Conservation (phyloP, 2,888 invertebrate genomes). For the Auanema freiburgensis region DNA sequence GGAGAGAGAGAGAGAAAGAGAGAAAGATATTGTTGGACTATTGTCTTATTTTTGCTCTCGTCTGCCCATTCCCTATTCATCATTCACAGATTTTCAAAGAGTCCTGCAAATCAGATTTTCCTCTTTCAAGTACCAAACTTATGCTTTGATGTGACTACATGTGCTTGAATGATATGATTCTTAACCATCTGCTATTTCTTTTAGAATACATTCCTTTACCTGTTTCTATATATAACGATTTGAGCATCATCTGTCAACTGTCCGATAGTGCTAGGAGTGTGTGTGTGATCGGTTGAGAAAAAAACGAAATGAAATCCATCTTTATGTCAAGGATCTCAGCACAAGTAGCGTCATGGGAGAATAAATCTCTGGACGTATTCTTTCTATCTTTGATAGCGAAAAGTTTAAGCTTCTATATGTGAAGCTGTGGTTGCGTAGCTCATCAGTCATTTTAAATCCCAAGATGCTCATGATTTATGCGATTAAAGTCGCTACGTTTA, state of each 20-base stretch:
- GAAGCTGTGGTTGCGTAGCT: conserved; percentile 7
- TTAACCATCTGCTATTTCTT: background rate
- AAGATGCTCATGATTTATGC: conserved; percentile 21
- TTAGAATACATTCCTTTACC: background rate
- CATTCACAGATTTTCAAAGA: conserved; percentile 19
- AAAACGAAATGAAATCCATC: too few relatives aligned
- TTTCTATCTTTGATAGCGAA: too few relatives aligned
- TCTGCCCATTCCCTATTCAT: conserved; percentile 14
- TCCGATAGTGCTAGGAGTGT: background rate
- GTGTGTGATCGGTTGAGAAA: background rate
- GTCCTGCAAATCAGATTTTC: conserved; percentile 21
- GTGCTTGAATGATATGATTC: too few relatives aligned
- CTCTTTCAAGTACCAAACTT: conserved; percentile 9
- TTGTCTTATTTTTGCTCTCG: conserved; percentile 24
- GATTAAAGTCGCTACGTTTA: conserved; percentile 9
- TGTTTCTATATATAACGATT: background rate
- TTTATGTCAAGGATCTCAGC: too few relatives aligned
- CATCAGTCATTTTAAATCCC: conserved; percentile 19
- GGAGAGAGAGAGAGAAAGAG: background rate
- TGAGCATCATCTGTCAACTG: background rate
- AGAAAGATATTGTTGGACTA: conserved; percentile 9
- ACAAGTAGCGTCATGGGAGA: too few relatives aligned
- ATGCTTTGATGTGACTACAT: conserved; percentile 6
- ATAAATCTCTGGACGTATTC: too few relatives aligned
- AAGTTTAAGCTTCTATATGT: too few relatives aligned